phyloP scores from a whole-genome alignment of 2,797 vertebrate species.

The Macrochelys suwanniensis region DNA sequence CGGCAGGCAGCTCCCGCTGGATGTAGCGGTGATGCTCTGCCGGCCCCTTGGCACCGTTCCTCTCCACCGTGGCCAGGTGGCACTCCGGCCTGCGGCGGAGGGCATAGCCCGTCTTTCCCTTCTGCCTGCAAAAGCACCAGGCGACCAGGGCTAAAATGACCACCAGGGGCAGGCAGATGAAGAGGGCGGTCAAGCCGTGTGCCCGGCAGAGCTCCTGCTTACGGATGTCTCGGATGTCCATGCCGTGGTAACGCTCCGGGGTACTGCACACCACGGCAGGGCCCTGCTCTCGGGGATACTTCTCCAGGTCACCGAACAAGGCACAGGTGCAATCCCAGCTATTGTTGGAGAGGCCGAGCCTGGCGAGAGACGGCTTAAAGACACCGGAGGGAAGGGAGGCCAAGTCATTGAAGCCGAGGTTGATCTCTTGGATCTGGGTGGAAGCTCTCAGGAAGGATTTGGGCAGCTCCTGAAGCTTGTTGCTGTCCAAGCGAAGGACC shows the following conservation, averaged over 20 bases:
- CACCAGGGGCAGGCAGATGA: slow-evolving; percentile 87
- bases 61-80: slow-evolving; percentile 37
- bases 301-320: slow-evolving; percentile 80
- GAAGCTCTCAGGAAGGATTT: slow-evolving; percentile 84
- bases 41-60: slow-evolving; percentile 41
- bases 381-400: slow-evolving; percentile 79
- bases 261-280: slow-evolving; percentile 79
- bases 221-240: slow-evolving; percentile 74
- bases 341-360: slow-evolving; percentile 86
- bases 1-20: slow-evolving; percentile 32
- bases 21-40: slow-evolving; percentile 76
- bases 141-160: slow-evolving; percentile 80
- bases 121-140: slow-evolving; percentile 88
- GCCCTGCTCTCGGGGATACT: background rate
- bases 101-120: slow-evolving; percentile 75
- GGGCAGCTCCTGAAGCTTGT: slow-evolving; percentile 85
- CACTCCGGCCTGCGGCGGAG: slow-evolving; percentile 56
- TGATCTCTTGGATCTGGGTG: slow-evolving; percentile 79
- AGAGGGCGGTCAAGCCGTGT: slow-evolving; percentile 84
- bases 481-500: slow-evolving; percentile 85
- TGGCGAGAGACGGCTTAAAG: slow-evolving; percentile 81
- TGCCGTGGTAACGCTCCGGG: slow-evolving; percentile 74
- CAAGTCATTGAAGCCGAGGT: slow-evolving; percentile 85
- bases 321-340: slow-evolving; percentile 89
- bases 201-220: slow-evolving; percentile 81